A percentile compares a stretch with the other conserved stretches of the same genome.
These are phyloP conservation scores for Mastomys natalensis DNA, from an alignment of 2,113 vertebrate species.

Conservation along the genomic window DNA sequence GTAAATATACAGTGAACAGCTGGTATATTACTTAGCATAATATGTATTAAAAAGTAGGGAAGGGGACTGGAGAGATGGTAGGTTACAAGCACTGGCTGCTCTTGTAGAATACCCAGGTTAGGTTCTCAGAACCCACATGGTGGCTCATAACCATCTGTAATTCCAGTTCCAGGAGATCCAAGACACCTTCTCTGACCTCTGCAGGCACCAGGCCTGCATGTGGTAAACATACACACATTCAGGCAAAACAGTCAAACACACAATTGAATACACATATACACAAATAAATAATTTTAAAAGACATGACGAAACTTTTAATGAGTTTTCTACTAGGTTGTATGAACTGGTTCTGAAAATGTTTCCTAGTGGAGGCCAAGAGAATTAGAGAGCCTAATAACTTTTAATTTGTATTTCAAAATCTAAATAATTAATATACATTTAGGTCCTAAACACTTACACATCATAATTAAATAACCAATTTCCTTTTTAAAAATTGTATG, in stretches of 20 bases:
- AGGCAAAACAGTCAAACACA: not conserved
- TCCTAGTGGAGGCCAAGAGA: not conserved
- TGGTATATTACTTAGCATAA: slow-evolving; percentile 16
- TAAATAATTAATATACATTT: slow-evolving; percentile 8
- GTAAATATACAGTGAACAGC: not conserved
- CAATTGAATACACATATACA: not conserved
- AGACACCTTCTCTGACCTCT: not conserved
- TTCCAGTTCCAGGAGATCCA: not conserved
- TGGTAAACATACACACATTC: not conserved
- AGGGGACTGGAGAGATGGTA: not conserved
- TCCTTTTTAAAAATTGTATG: not conserved
- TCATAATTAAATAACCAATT: slow-evolving; percentile 37
- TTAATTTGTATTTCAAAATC: slow-evolving; percentile 38
- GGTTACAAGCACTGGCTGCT: no score
- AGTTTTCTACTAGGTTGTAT: not conserved
- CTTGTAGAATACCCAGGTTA: not conserved
- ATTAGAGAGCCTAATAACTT: not conserved
- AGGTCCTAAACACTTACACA: slow-evolving; percentile 26
- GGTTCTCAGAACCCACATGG: not conserved
- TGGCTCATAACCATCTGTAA: not conserved
- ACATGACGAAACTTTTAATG: slow-evolving; percentile 1
- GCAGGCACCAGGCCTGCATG: not conserved
- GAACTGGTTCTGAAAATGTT: slow-evolving; percentile 33
- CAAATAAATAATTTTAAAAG: not conserved
- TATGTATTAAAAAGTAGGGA: not conserved